These are phyloP conservation scores for Tenualosa thibaudeaui DNA, from an alignment of 2,797 vertebrate genomes.

Conservation along the genomic window DNA sequence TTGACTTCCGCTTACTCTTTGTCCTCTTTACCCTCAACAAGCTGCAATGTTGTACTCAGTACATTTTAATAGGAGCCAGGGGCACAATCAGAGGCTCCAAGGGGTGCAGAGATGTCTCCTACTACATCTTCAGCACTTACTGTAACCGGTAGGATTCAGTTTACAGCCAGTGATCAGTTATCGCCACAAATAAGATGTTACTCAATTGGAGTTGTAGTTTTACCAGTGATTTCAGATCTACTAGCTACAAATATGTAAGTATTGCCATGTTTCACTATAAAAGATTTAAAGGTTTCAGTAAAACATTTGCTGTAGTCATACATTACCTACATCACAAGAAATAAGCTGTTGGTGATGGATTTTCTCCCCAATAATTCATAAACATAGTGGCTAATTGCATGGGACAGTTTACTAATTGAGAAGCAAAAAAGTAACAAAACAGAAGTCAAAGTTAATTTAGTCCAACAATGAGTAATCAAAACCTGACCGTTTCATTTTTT, in stretches of 20 bases:
- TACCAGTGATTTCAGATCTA: neutral
- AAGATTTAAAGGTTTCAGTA: slow-evolving; percentile 12
- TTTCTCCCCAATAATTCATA: no score
- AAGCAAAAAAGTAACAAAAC: no score
- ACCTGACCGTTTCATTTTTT: no score
- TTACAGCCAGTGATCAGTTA: slow-evolving; percentile 45
- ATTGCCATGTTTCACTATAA: slow-evolving; percentile 29
- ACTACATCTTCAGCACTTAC: slow-evolving; percentile 5
- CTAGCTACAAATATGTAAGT: neutral
- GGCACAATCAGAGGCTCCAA: slow-evolving; percentile 54
- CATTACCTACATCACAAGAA: no score
- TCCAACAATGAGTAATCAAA: no score
- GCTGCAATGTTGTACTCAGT: slow-evolving; percentile 81
- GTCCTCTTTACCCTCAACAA: slow-evolving; percentile 87
- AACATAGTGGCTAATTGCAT: no score
- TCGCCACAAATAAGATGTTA: slow-evolving; percentile 45
- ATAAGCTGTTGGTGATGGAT: no score
- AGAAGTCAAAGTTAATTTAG: no score
- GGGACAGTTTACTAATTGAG: no score
- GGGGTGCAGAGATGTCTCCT: slow-evolving; percentile 45
- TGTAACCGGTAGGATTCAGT: slow-evolving; percentile 36
- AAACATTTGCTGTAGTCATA: no score
- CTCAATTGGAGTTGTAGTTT: slow-evolving; percentile 35
- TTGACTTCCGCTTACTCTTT: slow-evolving; percentile 54
- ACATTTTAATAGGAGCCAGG: slow-evolving; percentile 76